These are phyloP conservation scores for Hypercompe scribonia DNA, from an alignment of 2,888 invertebrate genomes.

Conservation along the genomic window DNA sequence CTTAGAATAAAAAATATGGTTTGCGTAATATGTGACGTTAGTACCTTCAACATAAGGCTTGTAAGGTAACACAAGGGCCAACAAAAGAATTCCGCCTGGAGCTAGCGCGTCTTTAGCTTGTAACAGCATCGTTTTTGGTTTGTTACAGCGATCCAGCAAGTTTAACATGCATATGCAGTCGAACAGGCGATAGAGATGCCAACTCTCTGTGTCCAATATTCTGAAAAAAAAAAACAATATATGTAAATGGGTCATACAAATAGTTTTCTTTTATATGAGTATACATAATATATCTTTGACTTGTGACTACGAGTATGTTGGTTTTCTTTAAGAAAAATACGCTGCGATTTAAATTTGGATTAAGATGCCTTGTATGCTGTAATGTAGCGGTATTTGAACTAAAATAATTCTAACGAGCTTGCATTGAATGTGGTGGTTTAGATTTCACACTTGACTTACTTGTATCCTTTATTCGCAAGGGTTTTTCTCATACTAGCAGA, in stretches of 20 bases:
- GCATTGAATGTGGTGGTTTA: not conserved
- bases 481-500: slow-evolving; percentile 95
- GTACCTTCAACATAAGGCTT: slow-evolving; percentile 97
- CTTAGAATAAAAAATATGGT: not conserved
- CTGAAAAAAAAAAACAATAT: slow-evolving; percentile 71
- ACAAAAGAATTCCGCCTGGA: slow-evolving; percentile 91
- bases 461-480: slow-evolving; percentile 91
- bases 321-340: not conserved
- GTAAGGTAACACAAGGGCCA: slow-evolving; percentile 98
- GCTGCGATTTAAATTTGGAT: not conserved
- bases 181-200: slow-evolving; percentile 89
- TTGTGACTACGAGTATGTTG: too few species aligned
- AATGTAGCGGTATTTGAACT: not conserved
- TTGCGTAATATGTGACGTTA: not conserved
- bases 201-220: slow-evolving; percentile 89
- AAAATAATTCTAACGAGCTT: not conserved
- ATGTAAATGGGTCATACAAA: not conserved
- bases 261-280: too few species aligned
- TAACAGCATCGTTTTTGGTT: slow-evolving; percentile 92
- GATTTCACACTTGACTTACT: slow-evolving; percentile 80
- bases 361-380: not conserved
- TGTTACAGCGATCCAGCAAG: slow-evolving; percentile 96
- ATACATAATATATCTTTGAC: too few species aligned
- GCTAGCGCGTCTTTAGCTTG: slow-evolving; percentile 91
- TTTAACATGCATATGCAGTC: slow-evolving; percentile 96